Evolutionary conservation across 2,888 invertebrate species (phyloP), one percentile per base, ranked within the genome.

Genomic region (Apotomis capreana): DNA sequence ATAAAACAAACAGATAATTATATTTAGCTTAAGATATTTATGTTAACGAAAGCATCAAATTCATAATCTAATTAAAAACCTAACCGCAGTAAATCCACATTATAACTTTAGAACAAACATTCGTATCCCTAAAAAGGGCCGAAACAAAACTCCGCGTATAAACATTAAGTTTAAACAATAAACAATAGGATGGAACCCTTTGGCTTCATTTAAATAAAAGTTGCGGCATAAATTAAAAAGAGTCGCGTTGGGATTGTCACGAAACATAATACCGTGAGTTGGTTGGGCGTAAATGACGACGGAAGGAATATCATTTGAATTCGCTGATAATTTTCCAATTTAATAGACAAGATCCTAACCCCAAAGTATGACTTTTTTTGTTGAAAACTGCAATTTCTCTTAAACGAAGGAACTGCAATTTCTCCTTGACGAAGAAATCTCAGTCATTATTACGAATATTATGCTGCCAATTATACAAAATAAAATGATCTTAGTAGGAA

Each of bases 131-230:
- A 62, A 62, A 71, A 71, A 62, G 71, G 67, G 57, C 55, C 12
- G 55, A 46, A 51, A 61, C 15, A 51, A 63, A 71, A 68, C 71
- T 68, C 71, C 44, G 44, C 36, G 46, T 49, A 68, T 71, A 71
- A 72, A 72, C 72, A 72, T 68, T 68, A 72, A 72, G 72, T 72
- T 71, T 72, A 37, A 65, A 70, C 70, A 65, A 70, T 70, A 68
- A 72, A 72, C 72, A 72, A 72, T 72, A 63, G 68, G 63, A 72
- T 15, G 44, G 58, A 62, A 67, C 67, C 71, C 71, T 58, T 61
- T 62, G 55, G 61, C 71, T 71, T 68, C 67, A 71, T 71, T 71
- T 71, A 62, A 71, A 68, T 71, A 68, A 71, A 71, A 71, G 67
- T 67, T 71, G 62, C 0, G 15, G 71, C 67, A 71, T 71, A 71